Base-by-base conservation (phyloP, 2,888 invertebrate species). In the Galeruca laticollis region DNA sequence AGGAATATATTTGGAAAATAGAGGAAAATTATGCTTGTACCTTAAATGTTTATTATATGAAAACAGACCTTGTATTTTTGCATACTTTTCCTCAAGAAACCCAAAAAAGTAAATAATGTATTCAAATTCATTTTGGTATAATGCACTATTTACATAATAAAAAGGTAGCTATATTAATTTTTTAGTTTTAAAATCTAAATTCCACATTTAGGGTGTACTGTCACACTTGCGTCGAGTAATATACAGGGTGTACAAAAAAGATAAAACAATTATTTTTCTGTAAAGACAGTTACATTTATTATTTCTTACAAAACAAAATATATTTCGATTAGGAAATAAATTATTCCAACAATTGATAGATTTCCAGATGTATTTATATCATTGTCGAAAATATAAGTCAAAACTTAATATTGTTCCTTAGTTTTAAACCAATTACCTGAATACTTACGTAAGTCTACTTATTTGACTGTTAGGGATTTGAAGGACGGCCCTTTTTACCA, bases 81-180 rank as follows among this genome's bases (percentile, higher is more conserved):
- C 31, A 31, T 35, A 33, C 26, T 54, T 54, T 54, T 54, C 15
- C 10, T 54, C 54, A 43, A 37, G n/a, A 47, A 40, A n/a, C n/a
- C n/a, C n/a, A 40, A n/a, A 40, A 47, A 15, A 47, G 8, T 8
- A 47, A 47, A 21, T 21, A 13, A 21, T 52, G 13, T 52, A 52
- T 13, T 15, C 13, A 26, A 54, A 11, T 54, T 18, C 20, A n/a
- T 54, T 57, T 57, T 57, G 56, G 56, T 57, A 57, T 57, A 31
- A 15, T 57, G 33, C 56, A 31, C 56, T 57, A 57, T 57, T 57
- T 57, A 57, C 56, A 57, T 26, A 6, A 56, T 6, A 31, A 11
- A 35, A 56, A 56, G 47, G 47, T 15, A 26, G 13, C 13, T 8
- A 21, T 51, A 13, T n/a, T 8, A 26, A 31, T 54, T 15, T 54